phyloP scores from a whole-genome alignment of 2,888 invertebrate species.

The Ectemnius continuus region DNA sequence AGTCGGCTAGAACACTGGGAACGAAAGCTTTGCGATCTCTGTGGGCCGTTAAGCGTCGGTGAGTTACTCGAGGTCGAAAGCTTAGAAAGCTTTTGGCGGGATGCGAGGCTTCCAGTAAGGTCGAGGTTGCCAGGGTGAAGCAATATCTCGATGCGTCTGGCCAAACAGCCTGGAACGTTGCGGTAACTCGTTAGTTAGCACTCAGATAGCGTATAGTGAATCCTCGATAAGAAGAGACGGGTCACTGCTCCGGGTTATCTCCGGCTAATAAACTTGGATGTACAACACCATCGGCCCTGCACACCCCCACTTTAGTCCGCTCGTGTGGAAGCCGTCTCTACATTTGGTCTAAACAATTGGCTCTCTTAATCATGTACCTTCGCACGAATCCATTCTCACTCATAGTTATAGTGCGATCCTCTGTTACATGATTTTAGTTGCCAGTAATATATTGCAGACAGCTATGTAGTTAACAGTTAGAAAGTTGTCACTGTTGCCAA shows the following conservation, averaged over 20 bases:
- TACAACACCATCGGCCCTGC: slow-evolving; percentile 64
- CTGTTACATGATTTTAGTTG: too few relatives aligned
- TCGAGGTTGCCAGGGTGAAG: slow-evolving; percentile 43
- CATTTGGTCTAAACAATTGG: too few relatives aligned
- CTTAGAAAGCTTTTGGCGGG: slow-evolving; percentile 10
- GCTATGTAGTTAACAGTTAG: too few relatives aligned
- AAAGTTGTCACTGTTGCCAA: slow-evolving; percentile 7
- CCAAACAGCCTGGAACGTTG: slow-evolving; percentile 61
- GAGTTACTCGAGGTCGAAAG: neutral
- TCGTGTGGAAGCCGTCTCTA: too few relatives aligned
- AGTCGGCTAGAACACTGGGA: too few relatives aligned
- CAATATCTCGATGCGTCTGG: slow-evolving; percentile 54
- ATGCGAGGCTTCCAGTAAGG: slow-evolving; percentile 43
- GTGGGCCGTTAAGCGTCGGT: neutral
- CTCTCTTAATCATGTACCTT: too few relatives aligned
- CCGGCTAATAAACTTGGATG: slow-evolving; percentile 72
- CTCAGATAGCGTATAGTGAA: slow-evolving; percentile 67
- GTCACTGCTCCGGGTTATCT: slow-evolving; percentile 73
- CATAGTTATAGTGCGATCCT: too few relatives aligned
- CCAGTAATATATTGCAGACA: too few relatives aligned
- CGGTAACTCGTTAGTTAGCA: slow-evolving; percentile 72
- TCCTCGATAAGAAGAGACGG: slow-evolving; percentile 72
- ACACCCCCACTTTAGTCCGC: too few relatives aligned
- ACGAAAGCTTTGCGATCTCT: neutral
- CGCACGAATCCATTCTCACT: too few relatives aligned